phyloP scores from a whole-genome alignment of 1,140 invertebrate species.

The Panonychus citri region DNA sequence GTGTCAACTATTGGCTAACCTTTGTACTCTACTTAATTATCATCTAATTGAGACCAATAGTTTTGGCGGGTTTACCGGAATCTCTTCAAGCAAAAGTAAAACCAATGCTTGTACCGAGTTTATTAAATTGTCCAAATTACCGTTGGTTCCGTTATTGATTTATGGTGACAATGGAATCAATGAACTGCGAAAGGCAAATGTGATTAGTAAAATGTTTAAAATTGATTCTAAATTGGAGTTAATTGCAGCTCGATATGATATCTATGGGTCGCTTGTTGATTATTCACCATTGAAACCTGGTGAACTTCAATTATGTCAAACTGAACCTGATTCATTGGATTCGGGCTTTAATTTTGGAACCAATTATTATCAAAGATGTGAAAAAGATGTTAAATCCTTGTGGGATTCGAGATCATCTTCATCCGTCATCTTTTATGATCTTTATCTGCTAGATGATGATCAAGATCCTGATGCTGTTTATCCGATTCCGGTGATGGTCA shows the following conservation, averaged over 20 bases:
- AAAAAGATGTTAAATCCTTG: conserved; percentile 22
- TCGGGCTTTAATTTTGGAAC: conserved; percentile 29
- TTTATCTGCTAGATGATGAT: conserved; percentile 29
- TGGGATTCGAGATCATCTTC: conserved; percentile 26
- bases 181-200: background rate
- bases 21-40: conserved; percentile 37
- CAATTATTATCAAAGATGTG: conserved; percentile 28
- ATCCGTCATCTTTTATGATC: conserved; percentile 27
- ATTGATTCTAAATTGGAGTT: background rate
- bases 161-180: conserved; percentile 3
- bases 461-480: conserved; percentile 24
- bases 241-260: background rate
- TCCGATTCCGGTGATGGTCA: conserved; percentile 32
- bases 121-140: background rate
- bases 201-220: background rate
- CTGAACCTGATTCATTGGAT: background rate
- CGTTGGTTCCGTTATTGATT: background rate
- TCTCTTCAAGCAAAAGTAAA: background rate
- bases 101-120: background rate
- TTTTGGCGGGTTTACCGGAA: too few species aligned
- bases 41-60: background rate
- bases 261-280: background rate
- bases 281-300: background rate
- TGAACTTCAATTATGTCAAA: background rate
- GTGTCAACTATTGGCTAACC: conserved; percentile 42